These are phyloP conservation scores for Lithophane ornitopus DNA, from an alignment of 2,888 invertebrate genomes.

Conservation along the genomic window DNA sequence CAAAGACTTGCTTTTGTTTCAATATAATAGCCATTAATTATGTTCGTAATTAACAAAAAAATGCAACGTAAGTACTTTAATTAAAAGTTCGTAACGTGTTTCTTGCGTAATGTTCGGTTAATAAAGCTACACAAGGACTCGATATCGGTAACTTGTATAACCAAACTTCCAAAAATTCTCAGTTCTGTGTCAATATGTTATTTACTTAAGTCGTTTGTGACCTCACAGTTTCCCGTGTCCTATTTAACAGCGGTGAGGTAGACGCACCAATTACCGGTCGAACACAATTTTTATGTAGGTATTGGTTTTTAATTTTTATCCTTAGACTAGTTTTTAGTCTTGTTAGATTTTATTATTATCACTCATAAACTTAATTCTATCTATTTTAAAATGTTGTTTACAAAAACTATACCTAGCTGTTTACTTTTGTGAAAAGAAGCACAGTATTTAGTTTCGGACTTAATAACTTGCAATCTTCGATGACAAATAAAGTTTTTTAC, in stretches of 20 bases:
- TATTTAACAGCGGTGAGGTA: conserved; percentile 67
- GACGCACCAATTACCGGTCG: conserved; percentile 40
- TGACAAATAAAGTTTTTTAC: conserved; percentile 32
- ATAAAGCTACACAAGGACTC: conserved; percentile 46
- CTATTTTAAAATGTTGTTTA: not conserved
- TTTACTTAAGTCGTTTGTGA: conserved; percentile 62
- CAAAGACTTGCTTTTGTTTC: conserved; percentile 64
- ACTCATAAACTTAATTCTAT: conserved; percentile 12
- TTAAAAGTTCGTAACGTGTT: conserved; percentile 42
- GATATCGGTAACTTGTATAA: conserved; percentile 52
- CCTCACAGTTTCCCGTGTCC: conserved; percentile 75
- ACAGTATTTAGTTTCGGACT: conserved; percentile 6
- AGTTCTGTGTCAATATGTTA: conserved; percentile 63
- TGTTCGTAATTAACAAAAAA: conserved; percentile 51
- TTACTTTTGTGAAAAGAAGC: not conserved
- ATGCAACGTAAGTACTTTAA: conserved; percentile 31
- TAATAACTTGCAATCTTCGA: conserved; percentile 25
- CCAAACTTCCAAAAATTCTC: conserved; percentile 50
- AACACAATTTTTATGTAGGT: conserved; percentile 9
- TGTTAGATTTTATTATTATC: conserved; percentile 3
- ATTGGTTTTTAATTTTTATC: conserved; percentile 12
- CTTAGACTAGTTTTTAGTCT: conserved; percentile 16
- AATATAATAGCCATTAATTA: conserved; percentile 34
- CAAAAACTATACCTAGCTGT: not conserved
- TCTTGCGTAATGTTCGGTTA: conserved; percentile 48